Evolutionary conservation across 2,888 invertebrate genomes (phyloP).

Genomic region (Tenthredo scrophulariae): DNA sequence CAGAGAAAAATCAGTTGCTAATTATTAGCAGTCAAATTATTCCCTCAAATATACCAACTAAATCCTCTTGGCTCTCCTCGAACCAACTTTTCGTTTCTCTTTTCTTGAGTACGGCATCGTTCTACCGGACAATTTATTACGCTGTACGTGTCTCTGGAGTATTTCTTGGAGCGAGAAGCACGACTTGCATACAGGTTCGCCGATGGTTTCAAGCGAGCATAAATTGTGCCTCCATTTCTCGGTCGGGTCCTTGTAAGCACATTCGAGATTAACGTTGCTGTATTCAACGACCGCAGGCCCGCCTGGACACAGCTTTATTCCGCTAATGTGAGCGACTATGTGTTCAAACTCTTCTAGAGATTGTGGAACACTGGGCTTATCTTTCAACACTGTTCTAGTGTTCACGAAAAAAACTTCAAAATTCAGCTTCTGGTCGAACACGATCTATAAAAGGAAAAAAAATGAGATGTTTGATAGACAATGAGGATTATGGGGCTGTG

Average conservation of each 20-base stretch:
- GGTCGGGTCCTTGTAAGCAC: slow-evolving; percentile 64
- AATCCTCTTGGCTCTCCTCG: background rate
- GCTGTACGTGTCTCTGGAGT: slow-evolving; percentile 60
- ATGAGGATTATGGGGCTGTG: background rate
- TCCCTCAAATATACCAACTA: background rate
- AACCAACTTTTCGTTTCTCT: slow-evolving; percentile 19
- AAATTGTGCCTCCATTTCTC: slow-evolving; percentile 66
- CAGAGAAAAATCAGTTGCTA: too few relatives aligned
- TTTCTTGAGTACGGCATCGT: slow-evolving; percentile 9
- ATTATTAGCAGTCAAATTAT: background rate
- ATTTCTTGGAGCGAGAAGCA: slow-evolving; percentile 63
- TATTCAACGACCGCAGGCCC: slow-evolving; percentile 62
- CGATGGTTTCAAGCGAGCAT: slow-evolving; percentile 61
- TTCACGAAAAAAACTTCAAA: slow-evolving; percentile 62
- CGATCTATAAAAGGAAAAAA: slow-evolving; percentile 56
- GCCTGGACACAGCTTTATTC: slow-evolving; percentile 63
- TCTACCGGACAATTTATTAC: slow-evolving; percentile 57
- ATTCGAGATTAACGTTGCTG: slow-evolving; percentile 62
- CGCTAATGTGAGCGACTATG: slow-evolving; percentile 60
- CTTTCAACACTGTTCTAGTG: slow-evolving; percentile 60
- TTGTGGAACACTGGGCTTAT: slow-evolving; percentile 58
- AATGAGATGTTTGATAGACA: background rate
- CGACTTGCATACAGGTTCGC: slow-evolving; percentile 60
- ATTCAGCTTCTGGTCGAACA: slow-evolving; percentile 63
- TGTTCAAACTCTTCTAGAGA: slow-evolving; percentile 62